Base-by-base conservation (phyloP, 2,888 invertebrate species). In the Acronicta aceris region DNA sequence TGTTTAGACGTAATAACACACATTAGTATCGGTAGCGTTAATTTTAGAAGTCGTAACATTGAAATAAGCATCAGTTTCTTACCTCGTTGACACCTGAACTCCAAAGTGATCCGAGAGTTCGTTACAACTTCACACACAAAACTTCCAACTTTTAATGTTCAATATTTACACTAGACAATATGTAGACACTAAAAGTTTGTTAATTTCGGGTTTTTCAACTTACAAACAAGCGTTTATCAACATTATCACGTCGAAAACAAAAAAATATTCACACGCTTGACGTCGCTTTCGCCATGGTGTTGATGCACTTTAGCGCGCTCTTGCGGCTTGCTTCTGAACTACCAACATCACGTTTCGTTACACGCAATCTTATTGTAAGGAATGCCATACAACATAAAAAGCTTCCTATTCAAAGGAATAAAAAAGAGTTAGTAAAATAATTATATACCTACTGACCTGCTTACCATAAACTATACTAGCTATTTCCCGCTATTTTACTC, bases 41-140 rank as follows among this genome's bases (percentile, higher is more conserved):
- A 89, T 87, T 89, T 84, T 87, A 88, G 85, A 89, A 88, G 84
- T 84, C 82, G 76, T 89, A 88, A 86, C 90, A 84, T 83, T 81
- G 85, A 81, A 88, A 85, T 87, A 89, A 86, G 91, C 91, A 90
- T 92, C 83, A 83, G 79, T 87, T 91, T 89, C 94, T 94, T 94
- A 94, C 95, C 94, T 94, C 94, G 91, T 94, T 94, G 94, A 94
- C 94, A 95, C 94, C 94, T 93, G 92, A 93, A 93, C 89, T 89
- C 89, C 88, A 84, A 89, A 92, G 88, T 88, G 90, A 92, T 93
- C 89, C 87, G 81, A 85, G 91, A 93, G 93, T 93, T 93, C 91
- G 93, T 93, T 93, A 89, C 74, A 93, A 93, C 92, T 94, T 93
- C 89, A 88, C 87, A 86, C 89, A 89, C 88, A 81, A 90, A 91